These are phyloP conservation scores for Agapetus fuscipes DNA, from an alignment of 2,888 invertebrate genomes.

Conservation along the genomic window DNA sequence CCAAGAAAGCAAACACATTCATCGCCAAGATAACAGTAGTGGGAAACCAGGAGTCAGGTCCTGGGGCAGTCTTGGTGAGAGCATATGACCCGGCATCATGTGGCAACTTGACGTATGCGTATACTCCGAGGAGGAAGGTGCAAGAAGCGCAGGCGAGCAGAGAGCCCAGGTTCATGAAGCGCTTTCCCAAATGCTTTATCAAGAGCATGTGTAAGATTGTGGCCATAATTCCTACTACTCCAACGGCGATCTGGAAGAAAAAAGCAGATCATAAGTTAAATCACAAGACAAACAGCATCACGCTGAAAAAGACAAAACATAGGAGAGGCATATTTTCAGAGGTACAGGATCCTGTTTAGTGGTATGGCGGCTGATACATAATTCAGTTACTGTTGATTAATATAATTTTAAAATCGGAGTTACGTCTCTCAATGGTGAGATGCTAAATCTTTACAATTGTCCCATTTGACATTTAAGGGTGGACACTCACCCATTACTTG, in stretches of 20 bases:
- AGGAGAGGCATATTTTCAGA: no score
- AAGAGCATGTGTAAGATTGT: constrained; percentile 8
- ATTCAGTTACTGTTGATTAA: no score
- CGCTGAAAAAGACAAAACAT: no score
- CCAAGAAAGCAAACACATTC: constrained; percentile 32
- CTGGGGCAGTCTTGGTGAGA: constrained; percentile 15
- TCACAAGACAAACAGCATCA: no score
- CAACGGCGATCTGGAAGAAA: constrained; percentile 14
- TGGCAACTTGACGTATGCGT: constrained; percentile 32
- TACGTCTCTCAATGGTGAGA: no score
- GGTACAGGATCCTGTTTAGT: no score
- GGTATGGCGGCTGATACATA: no score
- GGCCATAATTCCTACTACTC: constrained; percentile 12
- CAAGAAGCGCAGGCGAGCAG: constrained; percentile 33
- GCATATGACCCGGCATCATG: constrained; percentile 38
- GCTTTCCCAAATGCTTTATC: constrained; percentile 26
- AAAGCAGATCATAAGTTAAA: not conserved
- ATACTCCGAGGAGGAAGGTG: constrained; percentile 36
- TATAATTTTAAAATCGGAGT: no score
- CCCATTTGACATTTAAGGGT: no score
- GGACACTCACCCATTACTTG: no score
- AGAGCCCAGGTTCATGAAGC: constrained; percentile 34
- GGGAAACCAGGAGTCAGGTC: constrained; percentile 30
- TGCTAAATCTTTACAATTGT: no score
- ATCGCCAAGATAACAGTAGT: constrained; percentile 35